Conservation (phyloP, 2,113 vertebrate genomes). For the Chinchilla lanigera region DNA sequence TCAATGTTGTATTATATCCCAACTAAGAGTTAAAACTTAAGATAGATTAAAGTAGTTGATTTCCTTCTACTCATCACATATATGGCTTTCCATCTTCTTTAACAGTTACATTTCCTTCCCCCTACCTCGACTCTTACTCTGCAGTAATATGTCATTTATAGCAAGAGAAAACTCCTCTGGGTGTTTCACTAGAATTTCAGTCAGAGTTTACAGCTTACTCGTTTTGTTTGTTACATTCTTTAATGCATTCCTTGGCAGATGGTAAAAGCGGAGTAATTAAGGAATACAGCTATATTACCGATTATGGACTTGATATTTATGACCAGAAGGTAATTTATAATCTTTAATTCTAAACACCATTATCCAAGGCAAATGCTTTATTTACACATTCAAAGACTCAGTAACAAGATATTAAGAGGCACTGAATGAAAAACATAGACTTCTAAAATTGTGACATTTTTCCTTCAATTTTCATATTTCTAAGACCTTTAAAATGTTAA, state of each 20-base stretch:
- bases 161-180: conserved; percentile 56
- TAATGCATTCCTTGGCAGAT: conserved; percentile 82
- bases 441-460: conserved; percentile 30
- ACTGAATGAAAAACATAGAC: conserved; percentile 57
- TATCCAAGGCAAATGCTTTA: conserved; percentile 79
- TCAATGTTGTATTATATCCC: background rate
- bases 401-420: conserved; percentile 34
- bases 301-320: conserved; percentile 82
- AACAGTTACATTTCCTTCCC: background rate
- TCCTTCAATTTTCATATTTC: conserved; percentile 53
- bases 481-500: conserved; percentile 8
- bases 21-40: conserved; percentile 64
- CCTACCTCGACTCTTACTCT: conserved; percentile 44
- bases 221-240: conserved; percentile 79
- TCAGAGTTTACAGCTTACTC: conserved; percentile 75
- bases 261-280: conserved; percentile 86
- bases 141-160: conserved; percentile 77
- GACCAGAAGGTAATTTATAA: conserved; percentile 79
- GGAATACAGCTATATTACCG: conserved; percentile 83
- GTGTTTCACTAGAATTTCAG: conserved; percentile 65
- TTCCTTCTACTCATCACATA: background rate
- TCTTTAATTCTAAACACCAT: conserved; percentile 76
- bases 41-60: background rate
- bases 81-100: background rate
- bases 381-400: conserved; percentile 41